Evolutionary conservation across 30 jellyfish, hydroid and myxozoan species (phyloP).

Genomic region (Aurelia aurita complex sp. Pacific): DNA sequence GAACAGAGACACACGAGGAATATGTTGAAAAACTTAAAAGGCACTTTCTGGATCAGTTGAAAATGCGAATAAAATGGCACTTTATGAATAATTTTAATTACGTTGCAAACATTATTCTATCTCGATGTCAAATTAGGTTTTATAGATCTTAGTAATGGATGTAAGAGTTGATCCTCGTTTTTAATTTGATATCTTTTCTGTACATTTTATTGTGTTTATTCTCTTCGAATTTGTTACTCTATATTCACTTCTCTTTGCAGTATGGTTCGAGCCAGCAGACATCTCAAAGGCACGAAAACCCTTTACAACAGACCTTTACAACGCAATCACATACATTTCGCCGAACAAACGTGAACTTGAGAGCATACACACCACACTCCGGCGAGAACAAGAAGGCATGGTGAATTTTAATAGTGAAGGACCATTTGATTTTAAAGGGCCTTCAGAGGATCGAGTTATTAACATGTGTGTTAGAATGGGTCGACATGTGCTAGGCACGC

Average conservation of each 20-base stretch:
- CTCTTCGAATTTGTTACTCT: too few species aligned
- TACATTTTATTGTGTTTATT: too few species aligned
- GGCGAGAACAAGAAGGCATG: conserved; percentile 39
- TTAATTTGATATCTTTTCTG: too few species aligned
- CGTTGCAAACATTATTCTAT: too few species aligned
- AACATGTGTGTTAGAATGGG: conserved; percentile 41
- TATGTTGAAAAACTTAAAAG: too few species aligned
- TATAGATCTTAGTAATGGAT: too few species aligned
- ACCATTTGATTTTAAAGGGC: conserved; percentile 35
- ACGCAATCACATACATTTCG: conserved; percentile 52
- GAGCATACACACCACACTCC: conserved; percentile 55
- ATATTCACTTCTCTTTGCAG: conserved; percentile 8
- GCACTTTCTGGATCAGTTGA: too few species aligned
- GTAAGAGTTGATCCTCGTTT: too few species aligned
- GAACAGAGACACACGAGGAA: too few species aligned
- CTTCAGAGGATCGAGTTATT: conserved; percentile 39
- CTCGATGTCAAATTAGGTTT: too few species aligned
- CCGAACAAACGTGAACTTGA: conserved; percentile 77
- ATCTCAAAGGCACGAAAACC: conserved; percentile 74
- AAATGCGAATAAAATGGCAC: too few species aligned
- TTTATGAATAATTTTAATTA: too few species aligned
- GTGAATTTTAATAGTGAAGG: conserved; percentile 34
- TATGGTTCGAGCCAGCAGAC: conserved; percentile 92
- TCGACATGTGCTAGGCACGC: conserved; percentile 16
- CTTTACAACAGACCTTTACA: conserved; percentile 34